These are phyloP conservation scores for Rattus norvegicus DNA, from an alignment of 2,113 vertebrate genomes.

Conservation along the genomic window GRCr8 NC_086021.1:85517001-85517500, in stretches of 20 bases:
- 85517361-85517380: background rate
- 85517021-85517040: background rate
- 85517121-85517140: conserved; percentile 51
- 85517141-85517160: background rate
- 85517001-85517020: conserved; percentile 28
- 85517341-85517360: background rate
- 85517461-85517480: background rate
- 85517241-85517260: conserved; percentile 49
- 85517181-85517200: background rate
- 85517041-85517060: background rate
- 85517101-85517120: conserved; percentile 2
- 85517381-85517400: background rate
- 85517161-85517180: background rate
- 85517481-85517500: background rate
- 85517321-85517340: background rate
- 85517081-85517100: background rate
- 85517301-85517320: background rate
- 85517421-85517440: background rate
- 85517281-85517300: conserved; percentile 1
- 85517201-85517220: conserved; percentile 38
- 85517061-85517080: background rate
- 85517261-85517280: background rate
- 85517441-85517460: background rate
- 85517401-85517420: background rate
- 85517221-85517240: background rate